Evolutionary conservation across 2,113 vertebrate species (phyloP).

Genomic region (Synchiropus splendidus): DNA sequence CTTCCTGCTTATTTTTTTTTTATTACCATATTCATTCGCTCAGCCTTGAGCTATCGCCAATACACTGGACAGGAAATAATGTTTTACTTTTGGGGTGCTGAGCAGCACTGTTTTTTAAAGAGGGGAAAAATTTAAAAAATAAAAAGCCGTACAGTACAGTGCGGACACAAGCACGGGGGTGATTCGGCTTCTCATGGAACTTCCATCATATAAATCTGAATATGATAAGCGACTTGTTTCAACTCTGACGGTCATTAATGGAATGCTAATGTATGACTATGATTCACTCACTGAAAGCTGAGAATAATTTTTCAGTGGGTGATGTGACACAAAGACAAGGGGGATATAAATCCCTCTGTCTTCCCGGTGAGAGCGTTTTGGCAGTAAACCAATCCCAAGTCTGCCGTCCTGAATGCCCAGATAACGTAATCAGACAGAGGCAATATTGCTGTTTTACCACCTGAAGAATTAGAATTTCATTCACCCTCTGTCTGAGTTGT

Average conservation of each 20-base stretch:
- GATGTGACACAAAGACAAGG: slow-evolving; percentile 68
- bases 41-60: slow-evolving; percentile 28
- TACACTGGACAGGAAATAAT: slow-evolving; percentile 15
- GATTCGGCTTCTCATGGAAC: too few species aligned
- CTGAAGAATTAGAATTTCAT: slow-evolving; percentile 65
- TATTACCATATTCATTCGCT: slow-evolving; percentile 46
- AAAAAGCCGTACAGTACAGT: too few species aligned
- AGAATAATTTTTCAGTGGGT: slow-evolving; percentile 65
- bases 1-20: slow-evolving; percentile 28
- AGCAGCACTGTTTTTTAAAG: too few species aligned
- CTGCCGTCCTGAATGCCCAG: slow-evolving; percentile 60
- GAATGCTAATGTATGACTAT: slow-evolving; percentile 60
- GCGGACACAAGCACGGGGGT: too few species aligned
- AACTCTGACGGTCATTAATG: slow-evolving; percentile 55
- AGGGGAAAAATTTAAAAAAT: too few species aligned
- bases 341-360: slow-evolving; percentile 68
- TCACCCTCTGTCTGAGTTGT: slow-evolving; percentile 41
- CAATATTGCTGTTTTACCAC: slow-evolving; percentile 63
- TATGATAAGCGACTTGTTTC: slow-evolving; percentile 52
- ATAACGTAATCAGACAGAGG: slow-evolving; percentile 64
- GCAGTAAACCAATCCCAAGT: slow-evolving; percentile 65
- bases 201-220: slow-evolving; percentile 43
- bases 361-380: slow-evolving; percentile 56
- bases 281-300: slow-evolving; percentile 58
- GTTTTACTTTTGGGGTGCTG: slow-evolving; percentile 10